Evolutionary conservation across 2,113 vertebrate species (phyloP), one percentile per base, ranked within the genome.

Genomic region (Pteronura brasiliensis): DNA sequence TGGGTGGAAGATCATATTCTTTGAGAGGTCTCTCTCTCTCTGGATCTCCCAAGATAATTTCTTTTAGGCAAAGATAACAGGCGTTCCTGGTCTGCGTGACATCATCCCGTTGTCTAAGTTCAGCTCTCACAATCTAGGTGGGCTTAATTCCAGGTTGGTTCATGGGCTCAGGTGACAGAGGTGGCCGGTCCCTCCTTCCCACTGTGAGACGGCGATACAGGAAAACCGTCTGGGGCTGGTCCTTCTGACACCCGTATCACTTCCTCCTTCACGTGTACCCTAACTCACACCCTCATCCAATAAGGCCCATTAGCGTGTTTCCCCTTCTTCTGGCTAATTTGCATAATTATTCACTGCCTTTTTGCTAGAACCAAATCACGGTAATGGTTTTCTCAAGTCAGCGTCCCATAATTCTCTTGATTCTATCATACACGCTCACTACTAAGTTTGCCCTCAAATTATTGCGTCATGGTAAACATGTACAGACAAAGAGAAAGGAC

Each of bases 401-500:
- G 98, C 98, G 82, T 98, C 98, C 98, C 97, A 55, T 93, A 95
- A 96, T 98, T 98, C 97, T 98, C 98, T 93, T 96, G 97, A 98
- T 97, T 98, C 98, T 98, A 98, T 98, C 99, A 98, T 97, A 99
- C 99, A 98, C 99, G 99, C 98, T 99, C 99, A 98, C 99, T 98
- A 98, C 99, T 98, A 97, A 97, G 98, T 98, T 98, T 99, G 98
- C 99, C 98, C 99, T 99, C 99, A 95, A 98, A 99, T 99, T 99
- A 99, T 99, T 99, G 99, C 99, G 98, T 99, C 99, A 98, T 98
- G 99, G 99, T 99, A 99, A 98, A 99, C 98, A 99, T 93, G 97
- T 98, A 99, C 98, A 99, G 99, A 99, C 98, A 98, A 98, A 99
- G 98, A 99, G 98, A 97, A 98, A 99, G 98, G 98, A 99, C 98